Base-by-base conservation (phyloP, 2,888 invertebrate species). In the Thymelicus lineola region DNA sequence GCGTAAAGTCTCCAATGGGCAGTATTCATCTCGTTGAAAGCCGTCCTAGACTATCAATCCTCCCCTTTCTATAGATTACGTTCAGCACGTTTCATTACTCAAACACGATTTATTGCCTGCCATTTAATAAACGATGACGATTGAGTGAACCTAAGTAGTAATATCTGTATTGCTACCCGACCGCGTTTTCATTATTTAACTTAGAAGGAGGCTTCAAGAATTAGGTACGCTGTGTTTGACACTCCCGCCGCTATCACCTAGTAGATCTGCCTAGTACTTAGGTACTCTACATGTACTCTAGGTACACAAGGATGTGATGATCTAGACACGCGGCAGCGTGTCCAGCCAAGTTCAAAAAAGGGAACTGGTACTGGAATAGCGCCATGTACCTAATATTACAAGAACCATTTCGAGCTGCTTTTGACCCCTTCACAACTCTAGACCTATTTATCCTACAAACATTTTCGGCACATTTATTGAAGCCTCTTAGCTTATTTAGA, bases 51-150 rank as follows among this genome's bases (percentile, higher is more conserved):
- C 53, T 53, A 53, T 63, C 35, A 63, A 63, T 63, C 36, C 50
- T 15, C 63, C 35, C 61, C 20, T 1, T 48, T 63, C 63, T 38
- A 45, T 63, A 36, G 63, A 53, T 53, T 53, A 36, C 38, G 50
- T 48, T 48, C 35, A 48, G 15, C 9, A 62, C 62, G 48, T 62
- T 63, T 38, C 63, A 63, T 63, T 63, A 63, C 63, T 63, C 48
- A 28, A 48, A 62, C 62, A 15, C 46, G 62, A 62, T 62, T 62
- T 62, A 62, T 45, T 50, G 12, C 48, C 17, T 17, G 48, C 15
- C 48, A 50, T 50, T 17, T 50, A 48, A 48, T 48, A 50, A 50
- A 50, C 9, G 48, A 50, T 50, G 15, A 50, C 15, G 48, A 50
- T 3, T 17, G 28, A 36, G 15, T 48, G 62, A 28, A 48, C 35